Evolutionary conservation across 37 sponge, comb jelly and placozoan species (phyloP).

Genomic region (Ephydatia muelleri): DNA sequence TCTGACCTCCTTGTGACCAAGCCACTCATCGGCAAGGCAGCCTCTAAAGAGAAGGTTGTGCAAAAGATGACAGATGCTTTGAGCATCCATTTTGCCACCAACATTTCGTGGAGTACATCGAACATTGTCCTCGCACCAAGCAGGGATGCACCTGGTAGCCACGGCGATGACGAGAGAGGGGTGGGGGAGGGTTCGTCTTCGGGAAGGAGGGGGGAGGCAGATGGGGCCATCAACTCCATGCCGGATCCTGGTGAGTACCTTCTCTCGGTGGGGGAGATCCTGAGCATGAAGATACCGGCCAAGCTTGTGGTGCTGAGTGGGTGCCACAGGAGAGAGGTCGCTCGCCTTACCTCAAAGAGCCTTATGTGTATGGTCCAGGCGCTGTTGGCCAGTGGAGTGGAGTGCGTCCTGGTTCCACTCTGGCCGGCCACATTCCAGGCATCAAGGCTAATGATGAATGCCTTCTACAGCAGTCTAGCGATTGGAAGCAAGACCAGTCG

Average conservation of each 20-base stretch:
- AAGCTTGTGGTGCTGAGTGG: slow-evolving; percentile 84
- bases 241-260: slow-evolving; percentile 66
- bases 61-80: slow-evolving; percentile 40
- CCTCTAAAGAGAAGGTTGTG: slow-evolving; percentile 70
- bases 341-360: slow-evolving; percentile 52
- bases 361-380: slow-evolving; percentile 72
- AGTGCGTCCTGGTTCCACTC: slow-evolving; percentile 81
- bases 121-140: slow-evolving; percentile 71
- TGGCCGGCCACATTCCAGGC: slow-evolving; percentile 84
- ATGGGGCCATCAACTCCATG: slow-evolving; percentile 47
- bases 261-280: slow-evolving; percentile 68
- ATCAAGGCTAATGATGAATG: slow-evolving; percentile 83
- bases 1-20: slow-evolving; percentile 67
- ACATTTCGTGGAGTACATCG: slow-evolving; percentile 85
- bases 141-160: background rate
- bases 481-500: slow-evolving; percentile 79
- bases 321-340: slow-evolving; percentile 50
- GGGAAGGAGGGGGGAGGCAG: slow-evolving; percentile 56
- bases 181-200: slow-evolving; percentile 43
- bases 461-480: slow-evolving; percentile 83
- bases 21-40: slow-evolving; percentile 55
- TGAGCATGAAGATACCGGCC: slow-evolving; percentile 54
- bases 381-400: slow-evolving; percentile 79
- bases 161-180: slow-evolving; percentile 16
- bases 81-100: slow-evolving; percentile 66